Evolutionary conservation across 2,888 invertebrate species (phyloP).

Genomic region (Pantelozetes paolii): DNA sequence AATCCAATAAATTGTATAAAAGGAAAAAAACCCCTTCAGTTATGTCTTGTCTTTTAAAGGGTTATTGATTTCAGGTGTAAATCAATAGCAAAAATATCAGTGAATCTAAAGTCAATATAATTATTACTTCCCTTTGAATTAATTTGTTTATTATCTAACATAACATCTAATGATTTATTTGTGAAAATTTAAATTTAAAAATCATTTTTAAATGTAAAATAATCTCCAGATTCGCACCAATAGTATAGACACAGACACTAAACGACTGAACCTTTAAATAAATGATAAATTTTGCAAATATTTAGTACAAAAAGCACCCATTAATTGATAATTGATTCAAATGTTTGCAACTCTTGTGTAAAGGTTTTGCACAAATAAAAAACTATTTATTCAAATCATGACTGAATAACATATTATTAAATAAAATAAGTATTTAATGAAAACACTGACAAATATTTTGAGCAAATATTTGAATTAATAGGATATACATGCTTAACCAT

Average conservation of each 20-base stretch:
- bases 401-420: constrained; percentile 8
- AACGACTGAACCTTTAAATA: too few species aligned
- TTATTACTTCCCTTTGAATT: constrained; percentile 1
- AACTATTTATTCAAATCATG: constrained; percentile 2
- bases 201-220: not conserved
- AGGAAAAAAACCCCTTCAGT: not conserved
- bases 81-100: not conserved
- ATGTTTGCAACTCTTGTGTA: not conserved
- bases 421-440: too few species aligned
- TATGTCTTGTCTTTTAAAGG: not conserved
- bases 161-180: not conserved
- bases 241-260: too few species aligned
- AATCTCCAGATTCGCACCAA: not conserved
- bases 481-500: too few species aligned
- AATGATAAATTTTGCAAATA: too few species aligned
- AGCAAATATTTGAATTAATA: too few species aligned
- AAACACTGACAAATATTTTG: too few species aligned
- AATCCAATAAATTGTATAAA: not conserved
- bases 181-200: not conserved
- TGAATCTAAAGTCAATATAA: not conserved
- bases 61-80: not conserved
- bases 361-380: not conserved
- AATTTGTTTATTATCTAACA: not conserved
- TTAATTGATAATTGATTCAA: constrained; percentile 18
- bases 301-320: too few species aligned